Conservation (phyloP, 2,888 invertebrate genomes). For the Cryptophagus acutangulus region DNA sequence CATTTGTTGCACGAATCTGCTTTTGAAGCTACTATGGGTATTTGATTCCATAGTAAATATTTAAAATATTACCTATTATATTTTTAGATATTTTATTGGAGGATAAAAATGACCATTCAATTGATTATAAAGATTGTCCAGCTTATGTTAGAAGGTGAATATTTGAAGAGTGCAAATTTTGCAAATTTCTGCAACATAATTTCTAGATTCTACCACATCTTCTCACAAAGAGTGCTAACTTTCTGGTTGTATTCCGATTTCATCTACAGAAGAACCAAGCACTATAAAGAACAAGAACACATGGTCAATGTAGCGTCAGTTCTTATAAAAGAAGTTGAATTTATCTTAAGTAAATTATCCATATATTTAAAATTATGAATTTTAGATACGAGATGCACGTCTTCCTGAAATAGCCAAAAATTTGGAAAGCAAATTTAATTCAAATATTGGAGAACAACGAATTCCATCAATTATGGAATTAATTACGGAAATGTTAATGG, state of each 20-base stretch:
- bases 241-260: constrained; percentile 24
- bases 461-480: constrained; percentile 23
- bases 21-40: constrained; percentile 28
- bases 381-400: constrained; percentile 15
- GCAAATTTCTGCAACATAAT: constrained; percentile 1
- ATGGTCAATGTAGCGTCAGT: constrained; percentile 19
- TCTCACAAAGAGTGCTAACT: constrained; percentile 16
- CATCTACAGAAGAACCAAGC: constrained; percentile 15
- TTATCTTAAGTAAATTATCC: constrained; percentile 3
- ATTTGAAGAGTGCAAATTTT: not conserved
- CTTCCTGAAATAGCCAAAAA: constrained; percentile 18
- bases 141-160: constrained; percentile 21
- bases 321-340: constrained; percentile 16
- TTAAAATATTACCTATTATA: constrained; percentile 1
- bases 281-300: constrained; percentile 20
- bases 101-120: constrained; percentile 20
- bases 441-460: constrained; percentile 8
- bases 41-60: constrained; percentile 2
- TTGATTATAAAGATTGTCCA: constrained; percentile 21
- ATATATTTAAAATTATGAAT: constrained; percentile 4
- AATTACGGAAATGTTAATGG: constrained; percentile 18
- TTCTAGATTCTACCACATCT: constrained; percentile 26
- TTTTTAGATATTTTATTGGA: constrained; percentile 26
- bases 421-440: too few relatives aligned
- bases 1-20: constrained; percentile 20